Base-by-base conservation (phyloP, 1,140 invertebrate species). In the Maniola jurtina region DNA sequence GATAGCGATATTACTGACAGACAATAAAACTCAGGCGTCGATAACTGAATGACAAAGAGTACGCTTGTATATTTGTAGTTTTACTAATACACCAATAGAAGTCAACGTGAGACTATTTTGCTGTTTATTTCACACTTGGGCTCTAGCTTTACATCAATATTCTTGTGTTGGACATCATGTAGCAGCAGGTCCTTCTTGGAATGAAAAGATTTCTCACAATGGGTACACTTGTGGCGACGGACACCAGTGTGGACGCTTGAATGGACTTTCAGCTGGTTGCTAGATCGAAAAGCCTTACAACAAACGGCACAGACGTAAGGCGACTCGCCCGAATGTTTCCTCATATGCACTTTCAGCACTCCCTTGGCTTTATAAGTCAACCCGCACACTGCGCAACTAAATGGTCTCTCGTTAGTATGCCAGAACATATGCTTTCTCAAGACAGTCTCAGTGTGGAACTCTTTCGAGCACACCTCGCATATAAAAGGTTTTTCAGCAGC, bases 391-490 rank as follows among this genome's bases (percentile, higher is more conserved):
- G 79, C 66, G 68, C 85, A 88, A 4, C 58, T 55, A 55, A 73
- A 74, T 2, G 81, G 84, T 36, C 77, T 63, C 36, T 81, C 77
- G 0, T 71, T 80, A 0, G 75, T 75, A 48, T 88, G 86, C 75
- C 76, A 83, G 42, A 83, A 77, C 72, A 79, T 72, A 47, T 88
- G 86, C 0, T 64, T 66, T 11, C 72, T 77, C 10, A 88, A 70
- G 0, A 45, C 34, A 34, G 58, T 63, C 13, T 70, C 64, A 0
- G 66, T 52, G 10, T 62, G 34, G 62, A 77, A 88, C n/a, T 54
- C 65, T 62, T 84, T 86, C 0, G 68, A 76, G 38, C 86, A 88
- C 10, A 79, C 61, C 48, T 76, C 69, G 58, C 84, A 88, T n/a
- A 71, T 60, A 10, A 69, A 75, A 3, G 72, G 64, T 13, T 82